Evolutionary conservation across 1,140 invertebrate genomes (phyloP).

Genomic region (Zeugodacus cucurbitae): DNA sequence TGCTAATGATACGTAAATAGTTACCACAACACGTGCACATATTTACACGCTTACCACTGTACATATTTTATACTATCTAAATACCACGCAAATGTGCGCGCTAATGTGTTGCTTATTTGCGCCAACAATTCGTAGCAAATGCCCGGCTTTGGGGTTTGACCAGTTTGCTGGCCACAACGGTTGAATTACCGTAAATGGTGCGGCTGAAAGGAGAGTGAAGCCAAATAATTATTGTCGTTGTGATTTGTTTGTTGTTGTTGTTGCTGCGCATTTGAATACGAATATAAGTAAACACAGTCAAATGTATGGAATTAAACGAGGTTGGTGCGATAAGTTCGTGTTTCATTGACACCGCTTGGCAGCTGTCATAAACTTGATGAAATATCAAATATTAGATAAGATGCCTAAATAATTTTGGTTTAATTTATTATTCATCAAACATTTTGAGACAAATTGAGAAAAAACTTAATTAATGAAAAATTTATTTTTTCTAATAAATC

Average conservation of each 20-base stretch:
- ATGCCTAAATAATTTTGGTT: too few relatives aligned
- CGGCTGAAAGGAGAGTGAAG: not conserved
- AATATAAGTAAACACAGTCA: not conserved
- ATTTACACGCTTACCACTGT: not conserved
- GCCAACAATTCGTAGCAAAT: not conserved
- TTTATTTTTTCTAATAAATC: too few relatives aligned
- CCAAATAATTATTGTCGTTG: not conserved
- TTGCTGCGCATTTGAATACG: not conserved
- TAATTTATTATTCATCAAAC: too few relatives aligned
- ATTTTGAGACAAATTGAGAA: too few relatives aligned
- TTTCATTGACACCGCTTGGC: too few relatives aligned
- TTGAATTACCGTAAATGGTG: conserved; percentile 16
- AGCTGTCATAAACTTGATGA: too few relatives aligned
- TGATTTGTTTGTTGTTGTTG: not conserved
- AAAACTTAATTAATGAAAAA: too few relatives aligned
- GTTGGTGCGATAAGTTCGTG: too few relatives aligned
- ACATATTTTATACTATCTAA: not conserved
- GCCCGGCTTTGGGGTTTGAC: not conserved
- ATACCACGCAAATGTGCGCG: not conserved
- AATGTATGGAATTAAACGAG: not conserved
- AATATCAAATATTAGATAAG: too few relatives aligned
- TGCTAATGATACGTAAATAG: not conserved
- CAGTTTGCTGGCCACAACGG: not conserved
- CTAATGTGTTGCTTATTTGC: conserved; percentile 31
- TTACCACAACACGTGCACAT: not conserved